phyloP scores from a whole-genome alignment of 2,797 vertebrate species.

The Heliangelus exortis region DNA sequence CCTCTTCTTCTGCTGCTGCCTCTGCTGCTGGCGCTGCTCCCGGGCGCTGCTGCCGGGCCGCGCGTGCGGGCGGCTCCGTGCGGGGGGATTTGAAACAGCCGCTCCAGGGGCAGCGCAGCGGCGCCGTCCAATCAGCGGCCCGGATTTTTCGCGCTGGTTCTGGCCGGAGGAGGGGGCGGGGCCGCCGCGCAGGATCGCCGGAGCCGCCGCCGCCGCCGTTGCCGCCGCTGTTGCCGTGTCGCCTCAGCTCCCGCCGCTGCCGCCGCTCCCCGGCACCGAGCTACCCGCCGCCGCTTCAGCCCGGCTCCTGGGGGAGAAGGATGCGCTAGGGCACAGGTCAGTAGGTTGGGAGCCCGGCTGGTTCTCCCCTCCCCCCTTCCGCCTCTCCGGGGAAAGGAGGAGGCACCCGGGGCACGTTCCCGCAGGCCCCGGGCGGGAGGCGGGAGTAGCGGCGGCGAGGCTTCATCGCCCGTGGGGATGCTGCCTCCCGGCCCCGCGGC shows the following conservation, averaged over 20 bases:
- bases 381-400: background rate
- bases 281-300: background rate
- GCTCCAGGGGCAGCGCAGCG: slow-evolving; percentile 80
- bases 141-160: slow-evolving; percentile 97
- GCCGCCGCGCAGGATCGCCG: slow-evolving; percentile 46
- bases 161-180: slow-evolving; percentile 77
- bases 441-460: slow-evolving; percentile 25
- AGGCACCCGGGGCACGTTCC: slow-evolving; percentile 22
- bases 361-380: background rate
- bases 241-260: background rate
- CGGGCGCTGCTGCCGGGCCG: background rate
- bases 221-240: slow-evolving; percentile 37
- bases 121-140: slow-evolving; percentile 89
- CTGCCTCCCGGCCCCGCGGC: background rate
- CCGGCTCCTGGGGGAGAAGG: slow-evolving; percentile 31
- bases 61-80: slow-evolving; percentile 24
- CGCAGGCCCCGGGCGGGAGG: slow-evolving; percentile 53
- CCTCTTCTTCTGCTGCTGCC: no score
- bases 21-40: background rate
- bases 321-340: slow-evolving; percentile 75
- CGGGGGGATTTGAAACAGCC: slow-evolving; percentile 88
- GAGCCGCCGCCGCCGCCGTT: slow-evolving; percentile 17
- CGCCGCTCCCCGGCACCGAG: background rate
- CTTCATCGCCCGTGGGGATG: background rate
- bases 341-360: background rate